Evolutionary conservation across 2,888 invertebrate genomes (phyloP), one percentile per base, ranked within the genome.

Genomic region (Diploptera punctata): DNA sequence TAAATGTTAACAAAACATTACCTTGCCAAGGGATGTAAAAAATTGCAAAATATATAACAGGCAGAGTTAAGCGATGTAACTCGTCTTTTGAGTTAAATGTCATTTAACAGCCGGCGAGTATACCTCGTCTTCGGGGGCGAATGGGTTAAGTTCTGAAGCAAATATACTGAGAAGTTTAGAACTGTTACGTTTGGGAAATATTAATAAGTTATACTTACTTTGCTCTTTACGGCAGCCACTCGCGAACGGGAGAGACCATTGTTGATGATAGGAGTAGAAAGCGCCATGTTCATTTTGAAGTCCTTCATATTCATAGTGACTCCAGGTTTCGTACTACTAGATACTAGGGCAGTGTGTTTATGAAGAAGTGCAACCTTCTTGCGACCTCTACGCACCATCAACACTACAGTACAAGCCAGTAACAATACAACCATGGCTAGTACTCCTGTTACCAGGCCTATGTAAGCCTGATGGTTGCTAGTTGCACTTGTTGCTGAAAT

Each of bases 391-490:
- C 89, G 84, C 70, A 90, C 87, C 86, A 91, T 88, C 75, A 91
- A 83, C 77, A 89, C 86, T 16, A 89, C 86, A 13, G 88, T 87
- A 79, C 90, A 89, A 31, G 89, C 88, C 72, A 90, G 82, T 24
- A 91, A 83, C 7, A 92, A 83, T 0, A 89, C 88, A 61, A 90
- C 84, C 79, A 91, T 89, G 2, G 90, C 90, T 74, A 91, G 80
- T 0, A 89, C 87, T 0, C 90, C 90, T 44, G 91, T 90, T 19
- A 92, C 87, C 1, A 93, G 82, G 0, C 91, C 87, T 10, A 90
- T 88, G 72, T 89, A 88, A 75, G 86, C 80, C 44, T 85, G 83
- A 10, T 87, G 86, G 76, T 85, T 89, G 84, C 81, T 89, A 77
- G 85, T 89, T 76, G 82, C 88, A 82, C 80, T 89, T 77, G 82